Evolutionary conservation across 2,113 vertebrate genomes (phyloP), one percentile per base, ranked within the genome.

Genomic region (Agapornis roseicollis): DNA sequence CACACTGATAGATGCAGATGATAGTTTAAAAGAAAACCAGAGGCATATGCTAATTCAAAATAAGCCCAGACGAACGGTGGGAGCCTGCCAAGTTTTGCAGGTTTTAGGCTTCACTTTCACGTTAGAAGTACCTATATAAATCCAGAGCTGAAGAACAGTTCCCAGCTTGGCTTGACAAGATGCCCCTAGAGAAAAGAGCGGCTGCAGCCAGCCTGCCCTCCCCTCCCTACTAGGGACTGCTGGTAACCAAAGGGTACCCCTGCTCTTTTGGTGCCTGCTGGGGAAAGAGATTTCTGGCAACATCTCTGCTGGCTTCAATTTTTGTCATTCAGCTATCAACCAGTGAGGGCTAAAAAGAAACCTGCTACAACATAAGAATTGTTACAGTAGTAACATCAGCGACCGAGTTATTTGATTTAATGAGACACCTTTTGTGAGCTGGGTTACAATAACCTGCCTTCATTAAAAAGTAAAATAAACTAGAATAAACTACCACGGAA

Each of bases 391-490:
- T 42, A 35, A 61, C 52, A 66, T 27, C n/a, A 61, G 4, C 28
- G 74, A 49, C 58, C 44, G 41, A 39, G 63, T 55, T 71, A 60
- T 14, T 61, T 44, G 58, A 44, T 41, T 81, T 58, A 91, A 39
- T 33, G 58, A 80, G 70, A 44, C 77, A 80, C 46, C 46, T 93
- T 82, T 85, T 7, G 6, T 72, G 39, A 91, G 25, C 18, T 28
- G 41, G 33, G 53, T 56, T 93, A 96, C 35, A 71, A 49, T 35
- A 88, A 72, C 28, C 47, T 66, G 49, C 79, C 49, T 58, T 83
- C 85, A 93, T 69, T 80, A 63, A 80, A 81, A 64, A 66, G 49
- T 44, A 65, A 93, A 95, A 68, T 69, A 89, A 60, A 85, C 77
- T 6, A 72, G 29, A 68, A 82, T 39, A 80, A 93, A 60, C 35